A percentile compares a stretch with the other conserved stretches of the same genome.
phyloP scores from a whole-genome alignment of 2,888 invertebrate species.

The Dryobota labecula region DNA sequence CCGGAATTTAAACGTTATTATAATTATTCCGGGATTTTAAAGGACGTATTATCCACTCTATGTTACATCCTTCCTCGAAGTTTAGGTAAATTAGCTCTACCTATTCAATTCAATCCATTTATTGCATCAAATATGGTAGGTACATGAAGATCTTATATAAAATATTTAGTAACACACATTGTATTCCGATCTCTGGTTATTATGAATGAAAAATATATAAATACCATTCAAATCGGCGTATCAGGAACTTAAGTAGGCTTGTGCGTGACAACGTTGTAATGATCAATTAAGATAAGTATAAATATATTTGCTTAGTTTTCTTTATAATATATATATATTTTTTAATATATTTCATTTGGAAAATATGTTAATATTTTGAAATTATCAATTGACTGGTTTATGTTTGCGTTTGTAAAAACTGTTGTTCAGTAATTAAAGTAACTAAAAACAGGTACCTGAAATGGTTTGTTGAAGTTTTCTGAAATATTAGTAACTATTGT shows the following conservation, averaged over 20 bases:
- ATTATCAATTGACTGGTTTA: neutral
- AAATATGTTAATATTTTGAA: neutral
- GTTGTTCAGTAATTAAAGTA: neutral
- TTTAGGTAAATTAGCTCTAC: too few relatives aligned
- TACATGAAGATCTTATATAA: too few relatives aligned
- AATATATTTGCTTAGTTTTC: too few relatives aligned
- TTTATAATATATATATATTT: too few relatives aligned
- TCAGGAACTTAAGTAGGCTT: conserved; percentile 11
- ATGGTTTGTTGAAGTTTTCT: neutral
- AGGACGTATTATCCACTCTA: too few relatives aligned
- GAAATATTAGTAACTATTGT: neutral
- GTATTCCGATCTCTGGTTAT: too few relatives aligned
- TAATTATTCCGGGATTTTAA: too few relatives aligned
- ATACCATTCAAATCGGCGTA: conserved; percentile 17
- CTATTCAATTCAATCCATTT: too few relatives aligned
- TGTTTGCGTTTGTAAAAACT: neutral
- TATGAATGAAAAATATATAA: conserved; percentile 34
- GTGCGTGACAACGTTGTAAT: neutral
- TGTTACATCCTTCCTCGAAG: too few relatives aligned
- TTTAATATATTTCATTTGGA: conserved; percentile 9
- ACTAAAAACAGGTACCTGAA: neutral
- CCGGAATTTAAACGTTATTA: too few relatives aligned
- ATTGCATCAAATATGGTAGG: too few relatives aligned
- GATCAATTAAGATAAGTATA: conserved; percentile 33
- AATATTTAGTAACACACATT: too few relatives aligned